phyloP scores from a whole-genome alignment of 2,888 invertebrate species.

The Leucoma salicis region DNA sequence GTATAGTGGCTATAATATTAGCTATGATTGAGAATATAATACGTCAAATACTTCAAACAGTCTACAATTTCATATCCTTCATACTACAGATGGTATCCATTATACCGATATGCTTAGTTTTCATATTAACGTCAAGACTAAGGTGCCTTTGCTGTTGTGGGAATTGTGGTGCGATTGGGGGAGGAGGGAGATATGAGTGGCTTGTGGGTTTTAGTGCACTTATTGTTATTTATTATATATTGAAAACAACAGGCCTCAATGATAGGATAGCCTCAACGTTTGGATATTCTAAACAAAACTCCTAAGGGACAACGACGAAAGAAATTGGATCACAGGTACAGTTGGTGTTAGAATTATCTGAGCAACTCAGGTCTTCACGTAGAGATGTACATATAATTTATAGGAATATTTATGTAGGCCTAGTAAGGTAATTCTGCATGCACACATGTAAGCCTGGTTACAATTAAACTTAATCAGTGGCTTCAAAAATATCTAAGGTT shows the following conservation, averaged over 20 bases:
- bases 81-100: slow-evolving; percentile 63
- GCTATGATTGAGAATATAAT: slow-evolving; percentile 68
- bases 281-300: neutral
- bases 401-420: too few relatives aligned
- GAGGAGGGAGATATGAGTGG: too few relatives aligned
- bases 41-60: slow-evolving; percentile 61
- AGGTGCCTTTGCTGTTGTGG: slow-evolving; percentile 67
- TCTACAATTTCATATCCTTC: slow-evolving; percentile 68
- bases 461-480: too few relatives aligned
- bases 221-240: slow-evolving; percentile 48
- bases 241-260: slow-evolving; percentile 57
- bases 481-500: too few relatives aligned
- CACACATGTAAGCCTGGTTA: too few relatives aligned
- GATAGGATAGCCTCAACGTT: slow-evolving; percentile 58
- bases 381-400: too few relatives aligned
- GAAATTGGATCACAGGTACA: neutral
- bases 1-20: slow-evolving; percentile 27
- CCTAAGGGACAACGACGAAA: neutral
- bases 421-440: too few relatives aligned
- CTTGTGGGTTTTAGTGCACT: too few relatives aligned
- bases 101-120: slow-evolving; percentile 64
- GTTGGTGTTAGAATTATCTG: too few relatives aligned
- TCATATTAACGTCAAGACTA: slow-evolving; percentile 55
- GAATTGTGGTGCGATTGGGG: slow-evolving; percentile 56
- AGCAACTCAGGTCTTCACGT: too few relatives aligned